Evolutionary conservation across 2,797 vertebrate genomes (phyloP).

Genomic region (Enteromius thamalakanensis): DNA sequence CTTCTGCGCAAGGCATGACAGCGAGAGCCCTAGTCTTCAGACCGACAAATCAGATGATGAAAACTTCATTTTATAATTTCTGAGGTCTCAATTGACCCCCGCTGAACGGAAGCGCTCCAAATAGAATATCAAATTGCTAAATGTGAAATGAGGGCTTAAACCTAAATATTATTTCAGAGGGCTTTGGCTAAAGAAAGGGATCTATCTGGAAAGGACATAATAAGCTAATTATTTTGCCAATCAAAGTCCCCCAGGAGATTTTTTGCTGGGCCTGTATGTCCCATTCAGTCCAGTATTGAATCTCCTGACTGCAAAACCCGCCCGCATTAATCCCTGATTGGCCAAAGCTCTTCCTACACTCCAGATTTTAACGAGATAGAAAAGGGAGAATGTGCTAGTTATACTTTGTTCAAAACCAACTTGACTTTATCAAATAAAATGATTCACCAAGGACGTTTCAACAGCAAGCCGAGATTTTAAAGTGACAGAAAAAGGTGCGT

Average conservation of each 20-base stretch:
- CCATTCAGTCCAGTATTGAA: constrained; percentile 65
- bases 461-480: constrained; percentile 39
- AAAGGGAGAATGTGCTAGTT: constrained; percentile 72
- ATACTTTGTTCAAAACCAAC: constrained; percentile 49
- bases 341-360: constrained; percentile 75
- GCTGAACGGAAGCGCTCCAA: constrained; percentile 61
- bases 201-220: constrained; percentile 60
- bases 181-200: constrained; percentile 52
- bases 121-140: constrained; percentile 78
- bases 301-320: constrained; percentile 63
- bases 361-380: constrained; percentile 70
- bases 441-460: constrained; percentile 52
- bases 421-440: constrained; percentile 51
- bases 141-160: constrained; percentile 79
- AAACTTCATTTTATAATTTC: constrained; percentile 50
- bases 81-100: constrained; percentile 54
- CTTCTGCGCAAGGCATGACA: constrained; percentile 26
- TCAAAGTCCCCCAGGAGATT: constrained; percentile 73
- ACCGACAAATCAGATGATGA: constrained; percentile 51
- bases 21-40: constrained; percentile 33
- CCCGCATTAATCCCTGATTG: constrained; percentile 77
- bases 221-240: constrained; percentile 83
- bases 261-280: constrained; percentile 60
- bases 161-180: constrained; percentile 77
- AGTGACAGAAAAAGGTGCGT: constrained; percentile 36